These are phyloP conservation scores for Pollicipes pollicipes DNA, from an alignment of 1,140 invertebrate genomes.

Conservation along the genomic window DNA sequence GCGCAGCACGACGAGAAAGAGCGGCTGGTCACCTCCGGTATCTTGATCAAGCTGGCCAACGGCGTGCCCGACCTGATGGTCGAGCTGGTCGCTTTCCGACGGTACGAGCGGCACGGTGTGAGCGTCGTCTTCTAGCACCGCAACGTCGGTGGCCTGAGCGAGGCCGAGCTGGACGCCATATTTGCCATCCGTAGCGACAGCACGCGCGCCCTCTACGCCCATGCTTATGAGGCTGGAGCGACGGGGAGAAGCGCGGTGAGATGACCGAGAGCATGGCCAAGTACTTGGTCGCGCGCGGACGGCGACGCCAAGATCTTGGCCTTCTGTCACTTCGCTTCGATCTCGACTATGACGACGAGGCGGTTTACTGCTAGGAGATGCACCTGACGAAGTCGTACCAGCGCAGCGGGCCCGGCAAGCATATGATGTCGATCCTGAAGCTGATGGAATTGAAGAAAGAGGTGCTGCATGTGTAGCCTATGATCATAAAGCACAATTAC, in stretches of 20 bases:
- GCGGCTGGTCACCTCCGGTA: not conserved
- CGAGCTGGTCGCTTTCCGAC: slow-evolving; percentile 21
- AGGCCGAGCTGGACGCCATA: slow-evolving; percentile 35
- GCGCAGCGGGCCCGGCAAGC: slow-evolving; percentile 55
- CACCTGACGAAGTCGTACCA: slow-evolving; percentile 46
- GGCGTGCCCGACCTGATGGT: slow-evolving; percentile 20
- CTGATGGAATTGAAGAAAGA: slow-evolving; percentile 47
- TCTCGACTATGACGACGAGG: slow-evolving; percentile 51
- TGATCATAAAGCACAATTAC: slow-evolving; percentile 55
- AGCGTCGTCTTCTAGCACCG: slow-evolving; percentile 28
- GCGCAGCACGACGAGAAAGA: not conserved
- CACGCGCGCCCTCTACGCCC: slow-evolving; percentile 42
- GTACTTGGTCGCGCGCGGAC: slow-evolving; percentile 38
- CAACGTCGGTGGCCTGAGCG: slow-evolving; percentile 27
- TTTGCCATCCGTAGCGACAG: slow-evolving; percentile 44
- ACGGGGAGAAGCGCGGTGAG: slow-evolving; percentile 39
- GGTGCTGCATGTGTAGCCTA: slow-evolving; percentile 62
- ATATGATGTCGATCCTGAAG: slow-evolving; percentile 57
- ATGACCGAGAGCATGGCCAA: slow-evolving; percentile 42
- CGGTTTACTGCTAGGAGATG: slow-evolving; percentile 71
- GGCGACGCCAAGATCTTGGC: slow-evolving; percentile 36
- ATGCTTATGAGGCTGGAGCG: slow-evolving; percentile 50
- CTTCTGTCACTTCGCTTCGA: slow-evolving; percentile 67
- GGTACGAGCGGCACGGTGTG: slow-evolving; percentile 24
- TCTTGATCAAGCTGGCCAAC: not conserved